Percentiles rank a stretch among this genome's conserved stretches.
Evolutionary conservation across 1,140 invertebrate genomes (phyloP).

Genomic region (Apis dorsata): DNA sequence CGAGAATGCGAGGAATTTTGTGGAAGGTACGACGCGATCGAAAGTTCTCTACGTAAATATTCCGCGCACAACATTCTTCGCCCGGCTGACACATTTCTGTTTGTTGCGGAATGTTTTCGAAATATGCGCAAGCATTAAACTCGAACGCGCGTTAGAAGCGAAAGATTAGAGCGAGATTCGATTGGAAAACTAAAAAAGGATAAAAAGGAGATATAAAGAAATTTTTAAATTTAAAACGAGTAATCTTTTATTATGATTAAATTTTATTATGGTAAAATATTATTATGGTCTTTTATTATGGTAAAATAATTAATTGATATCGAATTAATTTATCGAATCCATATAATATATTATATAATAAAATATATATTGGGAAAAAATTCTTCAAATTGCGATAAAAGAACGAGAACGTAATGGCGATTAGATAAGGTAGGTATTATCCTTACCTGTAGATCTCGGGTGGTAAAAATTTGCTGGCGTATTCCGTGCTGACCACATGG

Average conservation of each 20-base stretch:
- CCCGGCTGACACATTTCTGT: neutral
- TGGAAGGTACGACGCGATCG: neutral
- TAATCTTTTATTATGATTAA: too few species aligned
- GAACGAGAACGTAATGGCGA: too few species aligned
- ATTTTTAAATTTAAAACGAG: too few species aligned
- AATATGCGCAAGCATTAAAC: neutral
- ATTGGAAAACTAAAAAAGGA: neutral
- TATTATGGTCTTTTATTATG: too few species aligned
- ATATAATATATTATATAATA: too few species aligned
- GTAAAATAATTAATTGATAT: too few species aligned
- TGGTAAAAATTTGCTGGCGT: slow-evolving; percentile 75
- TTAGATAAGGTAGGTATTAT: too few species aligned
- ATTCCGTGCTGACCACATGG: slow-evolving; percentile 79
- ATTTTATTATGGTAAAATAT: too few species aligned
- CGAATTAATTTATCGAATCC: too few species aligned
- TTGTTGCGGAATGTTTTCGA: neutral
- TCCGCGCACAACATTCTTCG: neutral
- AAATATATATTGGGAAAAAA: too few species aligned
- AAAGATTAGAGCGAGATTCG: neutral
- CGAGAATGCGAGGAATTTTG: neutral
- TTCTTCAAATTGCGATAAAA: too few species aligned
- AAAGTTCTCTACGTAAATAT: neutral
- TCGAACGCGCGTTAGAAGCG: neutral
- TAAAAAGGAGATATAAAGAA: too few species aligned
- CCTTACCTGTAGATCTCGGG: slow-evolving; percentile 78